Conservation (phyloP, 2,113 vertebrate species). For the Halichoeres trimaculatus region DNA sequence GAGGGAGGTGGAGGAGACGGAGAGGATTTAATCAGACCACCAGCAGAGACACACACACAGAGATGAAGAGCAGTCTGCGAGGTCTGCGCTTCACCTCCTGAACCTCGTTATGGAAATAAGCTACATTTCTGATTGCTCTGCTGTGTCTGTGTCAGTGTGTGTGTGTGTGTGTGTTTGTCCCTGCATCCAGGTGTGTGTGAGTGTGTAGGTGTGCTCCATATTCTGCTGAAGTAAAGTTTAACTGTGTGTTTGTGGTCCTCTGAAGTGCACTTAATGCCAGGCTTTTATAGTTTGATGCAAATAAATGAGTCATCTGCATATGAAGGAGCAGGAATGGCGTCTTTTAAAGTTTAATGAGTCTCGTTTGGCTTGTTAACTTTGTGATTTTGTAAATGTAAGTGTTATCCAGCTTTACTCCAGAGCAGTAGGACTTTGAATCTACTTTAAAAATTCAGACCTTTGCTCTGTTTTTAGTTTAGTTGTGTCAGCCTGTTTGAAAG, state of each 20-base stretch:
- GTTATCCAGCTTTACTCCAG: background rate
- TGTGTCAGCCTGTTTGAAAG: no score
- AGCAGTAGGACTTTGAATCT: background rate
- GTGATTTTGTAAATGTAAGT: background rate
- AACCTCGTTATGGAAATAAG: slow-evolving; percentile 72
- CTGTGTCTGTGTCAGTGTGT: no score
- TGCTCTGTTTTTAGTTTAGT: no score
- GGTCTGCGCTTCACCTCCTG: slow-evolving; percentile 59
- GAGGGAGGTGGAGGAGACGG: slow-evolving; percentile 35
- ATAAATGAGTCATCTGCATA: slow-evolving; percentile 5
- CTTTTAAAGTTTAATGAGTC: slow-evolving; percentile 10
- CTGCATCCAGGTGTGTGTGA: slow-evolving; percentile 15
- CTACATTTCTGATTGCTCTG: slow-evolving; percentile 49
- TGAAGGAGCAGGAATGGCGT: background rate
- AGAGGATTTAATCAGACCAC: slow-evolving; percentile 72
- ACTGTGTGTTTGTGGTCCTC: background rate
- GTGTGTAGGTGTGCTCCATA: slow-evolving; percentile 17
- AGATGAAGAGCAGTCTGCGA: slow-evolving; percentile 42
- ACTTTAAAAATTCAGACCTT: background rate
- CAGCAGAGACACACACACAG: slow-evolving; percentile 23
- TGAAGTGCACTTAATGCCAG: background rate
- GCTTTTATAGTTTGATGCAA: slow-evolving; percentile 17
- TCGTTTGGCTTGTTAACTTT: background rate
- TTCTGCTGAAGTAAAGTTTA: background rate
- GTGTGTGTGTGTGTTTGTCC: slow-evolving; percentile 35